Base-by-base conservation (phyloP, 1,140 invertebrate species). In the Zaprionus ghesquierei region DNA sequence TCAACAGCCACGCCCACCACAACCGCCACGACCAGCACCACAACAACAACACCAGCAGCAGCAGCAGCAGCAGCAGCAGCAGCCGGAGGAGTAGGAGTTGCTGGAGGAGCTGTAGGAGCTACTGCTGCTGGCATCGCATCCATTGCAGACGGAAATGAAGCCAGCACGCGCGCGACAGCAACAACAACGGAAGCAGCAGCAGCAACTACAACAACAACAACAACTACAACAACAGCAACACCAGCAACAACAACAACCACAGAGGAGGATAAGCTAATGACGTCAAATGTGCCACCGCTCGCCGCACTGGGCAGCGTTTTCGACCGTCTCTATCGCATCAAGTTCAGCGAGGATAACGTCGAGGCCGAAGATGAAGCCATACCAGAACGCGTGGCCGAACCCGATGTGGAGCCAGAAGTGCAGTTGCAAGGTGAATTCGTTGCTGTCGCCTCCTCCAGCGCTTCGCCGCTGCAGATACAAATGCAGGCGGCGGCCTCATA, bases 1-100 rank as follows among this genome's bases (percentile, higher is more conserved):
- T 89, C 84, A 69, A 89, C 84, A 60, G 84, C 84, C 69, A 89
- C 84, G 73, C 84, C 84, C 49, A 87, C 84, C 69, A 89, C 84
- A 59, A 82, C 84, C 41, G 77, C 85, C 49, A 80, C 84, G 44
- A 77, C 82, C 25, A 87, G 82, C 25, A 87, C 79, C 53, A 81
- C 80, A 51, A 84, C 81, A 53, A 79, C 80, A 25, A 55, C 68
- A 46, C 44, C 80, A 59, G 61, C 75, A 65, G 49, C 79, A 59
- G 35, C 68, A 56, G 31, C 44, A 55, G 49, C 15, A 31, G 12
- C 20, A 31, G 12, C 51, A 29, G 15, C 46, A 12, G 22, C 55
- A 33, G 31, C 29, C 12, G 29, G 3, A 33, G n/a, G 5, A 38
- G 35, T 5, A n/a, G 35, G 5, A 15, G 35, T 0, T 6, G 35